Conservation (phyloP, 2,797 vertebrate species). For the Mus spretus region DNA sequence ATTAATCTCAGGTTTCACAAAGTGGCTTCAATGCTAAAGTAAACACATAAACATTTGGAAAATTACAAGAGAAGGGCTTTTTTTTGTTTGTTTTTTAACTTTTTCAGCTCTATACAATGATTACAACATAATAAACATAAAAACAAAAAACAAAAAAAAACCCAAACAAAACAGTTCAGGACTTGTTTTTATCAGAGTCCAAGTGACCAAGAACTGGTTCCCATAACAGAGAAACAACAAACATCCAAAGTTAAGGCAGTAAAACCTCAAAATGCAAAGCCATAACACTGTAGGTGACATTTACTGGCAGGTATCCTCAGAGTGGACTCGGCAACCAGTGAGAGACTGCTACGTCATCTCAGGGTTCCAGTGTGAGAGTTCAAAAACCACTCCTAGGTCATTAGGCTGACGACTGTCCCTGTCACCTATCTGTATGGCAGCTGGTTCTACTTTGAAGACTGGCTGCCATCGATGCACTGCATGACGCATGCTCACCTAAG, state of each 20-base stretch:
- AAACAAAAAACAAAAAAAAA: slow-evolving; percentile 60
- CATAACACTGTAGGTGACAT: slow-evolving; percentile 79
- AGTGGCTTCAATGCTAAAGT: slow-evolving; percentile 75
- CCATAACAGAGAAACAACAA: slow-evolving; percentile 82
- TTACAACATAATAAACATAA: slow-evolving; percentile 80
- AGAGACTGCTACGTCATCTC: slow-evolving; percentile 80
- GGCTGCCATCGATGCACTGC: slow-evolving; percentile 47
- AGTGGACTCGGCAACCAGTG: slow-evolving; percentile 66
- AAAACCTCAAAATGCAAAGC: slow-evolving; percentile 82
- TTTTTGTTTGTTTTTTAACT: slow-evolving; percentile 88
- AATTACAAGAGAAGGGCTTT: slow-evolving; percentile 77
- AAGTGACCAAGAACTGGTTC: slow-evolving; percentile 76
- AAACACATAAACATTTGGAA: slow-evolving; percentile 81
- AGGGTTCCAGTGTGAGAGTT: slow-evolving; percentile 73
- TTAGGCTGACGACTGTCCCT: slow-evolving; percentile 65
- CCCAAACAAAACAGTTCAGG: slow-evolving; percentile 61
- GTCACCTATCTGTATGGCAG: slow-evolving; percentile 68
- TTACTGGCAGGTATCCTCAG: slow-evolving; percentile 79
- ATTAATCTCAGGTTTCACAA: slow-evolving; percentile 76
- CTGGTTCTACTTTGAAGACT: slow-evolving; percentile 58
- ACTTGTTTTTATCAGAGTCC: slow-evolving; percentile 77
- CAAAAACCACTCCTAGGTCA: slow-evolving; percentile 72
- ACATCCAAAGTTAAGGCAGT: slow-evolving; percentile 79
- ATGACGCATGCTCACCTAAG: slow-evolving; percentile 86
- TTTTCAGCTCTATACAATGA: slow-evolving; percentile 88